A percentile compares a stretch with the other conserved stretches of the same genome.
Conservation (phyloP, 1,140 invertebrate genomes). For the Varroa destructor region DNA sequence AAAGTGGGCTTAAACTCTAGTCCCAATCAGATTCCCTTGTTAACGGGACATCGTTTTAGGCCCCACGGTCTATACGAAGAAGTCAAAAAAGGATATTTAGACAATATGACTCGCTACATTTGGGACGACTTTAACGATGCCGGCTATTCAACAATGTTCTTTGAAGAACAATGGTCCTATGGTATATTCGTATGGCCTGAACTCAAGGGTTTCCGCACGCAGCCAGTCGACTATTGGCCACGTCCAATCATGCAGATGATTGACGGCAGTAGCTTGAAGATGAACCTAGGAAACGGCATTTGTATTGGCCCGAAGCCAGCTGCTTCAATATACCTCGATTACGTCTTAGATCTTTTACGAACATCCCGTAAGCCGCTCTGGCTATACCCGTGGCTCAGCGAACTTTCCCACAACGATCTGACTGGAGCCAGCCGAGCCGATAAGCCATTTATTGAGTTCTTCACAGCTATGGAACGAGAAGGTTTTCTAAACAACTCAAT, state of each 20-base stretch:
- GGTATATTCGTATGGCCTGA: constrained; percentile 19
- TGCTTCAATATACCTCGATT: background rate
- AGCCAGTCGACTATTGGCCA: constrained; percentile 8
- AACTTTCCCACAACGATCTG: constrained; percentile 14
- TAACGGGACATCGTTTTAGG: constrained; percentile 36
- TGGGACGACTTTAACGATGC: background rate
- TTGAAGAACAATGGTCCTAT: constrained; percentile 21
- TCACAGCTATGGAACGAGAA: constrained; percentile 28
- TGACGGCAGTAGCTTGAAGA: background rate
- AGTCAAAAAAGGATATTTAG: background rate
- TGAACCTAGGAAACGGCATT: background rate
- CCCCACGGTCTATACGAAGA: constrained; percentile 5
- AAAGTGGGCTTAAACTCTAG: constrained; percentile 44
- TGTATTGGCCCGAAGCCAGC: constrained; percentile 4
- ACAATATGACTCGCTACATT: constrained; percentile 10
- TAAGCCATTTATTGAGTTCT: background rate
- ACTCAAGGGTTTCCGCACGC: background rate
- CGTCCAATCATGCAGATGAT: constrained; percentile 15
- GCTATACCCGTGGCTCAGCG: constrained; percentile 16
- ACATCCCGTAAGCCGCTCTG: background rate
- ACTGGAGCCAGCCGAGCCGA: background rate
- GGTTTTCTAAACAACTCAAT: constrained; percentile 35
- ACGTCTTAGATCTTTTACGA: constrained; percentile 2
- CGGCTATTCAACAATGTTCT: constrained; percentile 4
- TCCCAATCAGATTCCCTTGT: constrained; percentile 41